Conservation (phyloP, 2,888 invertebrate species). For the Ryuthela nishihirai region DNA sequence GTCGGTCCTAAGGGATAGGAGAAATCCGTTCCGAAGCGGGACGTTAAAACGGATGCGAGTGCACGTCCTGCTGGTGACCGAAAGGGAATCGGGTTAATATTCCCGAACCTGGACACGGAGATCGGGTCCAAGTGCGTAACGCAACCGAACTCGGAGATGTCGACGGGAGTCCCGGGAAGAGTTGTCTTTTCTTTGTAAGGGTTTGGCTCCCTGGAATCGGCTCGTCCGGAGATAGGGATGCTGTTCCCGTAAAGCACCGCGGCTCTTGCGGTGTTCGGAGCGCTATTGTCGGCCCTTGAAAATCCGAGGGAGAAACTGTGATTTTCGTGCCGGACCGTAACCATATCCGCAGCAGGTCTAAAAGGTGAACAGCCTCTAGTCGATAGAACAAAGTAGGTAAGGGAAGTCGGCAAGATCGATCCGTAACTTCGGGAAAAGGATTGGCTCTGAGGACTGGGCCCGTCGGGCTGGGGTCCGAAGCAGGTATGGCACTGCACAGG, state of each 20-base stretch:
- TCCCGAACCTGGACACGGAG: too few species aligned
- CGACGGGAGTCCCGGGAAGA: too few species aligned
- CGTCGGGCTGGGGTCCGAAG: constrained; percentile 4
- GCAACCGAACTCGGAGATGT: too few species aligned
- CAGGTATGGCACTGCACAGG: constrained; percentile 3
- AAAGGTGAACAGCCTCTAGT: constrained; percentile 4
- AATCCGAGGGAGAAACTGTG: neutral
- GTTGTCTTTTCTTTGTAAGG: neutral
- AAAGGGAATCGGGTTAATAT: too few species aligned
- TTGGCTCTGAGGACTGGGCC: constrained; percentile 1
- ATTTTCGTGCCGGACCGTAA: constrained; percentile 3
- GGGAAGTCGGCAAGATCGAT: constrained; percentile 4
- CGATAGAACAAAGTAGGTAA: constrained; percentile 4
- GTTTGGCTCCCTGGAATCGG: neutral
- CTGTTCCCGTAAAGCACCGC: neutral
- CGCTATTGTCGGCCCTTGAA: too few species aligned
- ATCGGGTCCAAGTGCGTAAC: too few species aligned
- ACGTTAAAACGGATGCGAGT: too few species aligned
- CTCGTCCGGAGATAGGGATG: neutral
- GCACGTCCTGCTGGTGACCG: too few species aligned
- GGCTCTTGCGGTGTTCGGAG: neutral
- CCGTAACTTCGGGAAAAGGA: constrained; percentile 3
- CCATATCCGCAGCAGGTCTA: constrained; percentile 5
- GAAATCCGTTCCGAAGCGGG: too few species aligned
- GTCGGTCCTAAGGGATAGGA: constrained; percentile 10